Percentiles rank a stretch among this genome's conserved stretches.
Evolutionary conservation across 2,113 vertebrate species (phyloP).

Genomic region (Corythoichthys haematopterus): DNA sequence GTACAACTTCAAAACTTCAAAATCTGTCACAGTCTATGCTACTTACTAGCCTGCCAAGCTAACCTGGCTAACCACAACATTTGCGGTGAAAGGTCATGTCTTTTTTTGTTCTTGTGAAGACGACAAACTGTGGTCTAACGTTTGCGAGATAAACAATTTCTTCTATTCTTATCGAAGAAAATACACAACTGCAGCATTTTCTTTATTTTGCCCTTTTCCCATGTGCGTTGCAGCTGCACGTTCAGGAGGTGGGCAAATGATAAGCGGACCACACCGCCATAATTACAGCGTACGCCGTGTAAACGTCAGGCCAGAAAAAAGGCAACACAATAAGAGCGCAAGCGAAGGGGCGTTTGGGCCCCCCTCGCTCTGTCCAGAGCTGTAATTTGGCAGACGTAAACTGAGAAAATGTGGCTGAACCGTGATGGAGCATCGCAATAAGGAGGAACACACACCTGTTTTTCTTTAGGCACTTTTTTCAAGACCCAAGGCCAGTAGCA

Average conservation of each 20-base stretch:
- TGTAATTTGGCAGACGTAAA: constrained; percentile 78
- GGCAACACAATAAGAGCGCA: constrained; percentile 72
- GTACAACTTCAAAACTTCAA: too few species aligned
- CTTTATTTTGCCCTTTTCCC: constrained; percentile 1
- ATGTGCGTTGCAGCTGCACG: constrained; percentile 73
- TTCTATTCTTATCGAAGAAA: neutral
- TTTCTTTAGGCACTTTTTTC: constrained; percentile 9
- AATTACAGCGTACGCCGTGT: constrained; percentile 80
- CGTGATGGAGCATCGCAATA: constrained; percentile 54
- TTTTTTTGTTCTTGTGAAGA: too few species aligned
- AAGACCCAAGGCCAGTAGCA: neutral
- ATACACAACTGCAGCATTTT: neutral
- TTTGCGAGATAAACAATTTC: neutral
- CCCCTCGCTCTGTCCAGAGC: constrained; percentile 68
- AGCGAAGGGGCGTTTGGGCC: constrained; percentile 68
- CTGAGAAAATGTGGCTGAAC: constrained; percentile 58
- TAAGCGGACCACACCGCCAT: constrained; percentile 67
- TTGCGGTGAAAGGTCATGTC: neutral
- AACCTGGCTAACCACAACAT: neutral
- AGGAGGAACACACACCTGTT: constrained; percentile 48
- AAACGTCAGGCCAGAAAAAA: constrained; percentile 67
- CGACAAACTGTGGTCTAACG: too few species aligned
- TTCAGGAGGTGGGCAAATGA: constrained; percentile 79
- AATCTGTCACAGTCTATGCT: too few species aligned
- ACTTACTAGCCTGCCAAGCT: too few species aligned